Evolutionary conservation across 2,797 vertebrate genomes (phyloP).

Genomic region (Amniataba percoides): DNA sequence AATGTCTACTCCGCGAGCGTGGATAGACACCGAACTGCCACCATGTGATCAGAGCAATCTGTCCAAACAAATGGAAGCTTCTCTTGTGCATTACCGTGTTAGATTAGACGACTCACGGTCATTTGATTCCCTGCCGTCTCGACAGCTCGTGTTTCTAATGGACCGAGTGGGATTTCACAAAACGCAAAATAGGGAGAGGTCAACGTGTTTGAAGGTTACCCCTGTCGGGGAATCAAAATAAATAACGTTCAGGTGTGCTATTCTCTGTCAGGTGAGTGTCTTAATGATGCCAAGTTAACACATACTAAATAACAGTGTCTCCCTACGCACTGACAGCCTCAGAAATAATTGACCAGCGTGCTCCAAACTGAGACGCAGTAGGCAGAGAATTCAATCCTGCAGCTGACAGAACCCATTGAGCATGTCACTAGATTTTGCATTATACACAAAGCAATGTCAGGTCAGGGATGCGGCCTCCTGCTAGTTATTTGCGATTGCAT

Average conservation of each 20-base stretch:
- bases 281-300: constrained; percentile 90
- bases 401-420: constrained; percentile 89
- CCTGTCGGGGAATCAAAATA: constrained; percentile 84
- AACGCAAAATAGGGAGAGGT: constrained; percentile 79
- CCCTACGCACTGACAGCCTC: constrained; percentile 86
- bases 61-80: constrained; percentile 78
- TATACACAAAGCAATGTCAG: constrained; percentile 89
- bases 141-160: constrained; percentile 78
- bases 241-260: constrained; percentile 85
- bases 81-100: constrained; percentile 62
- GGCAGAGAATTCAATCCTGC: constrained; percentile 88
- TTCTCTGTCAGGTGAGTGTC: constrained; percentile 84
- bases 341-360: constrained; percentile 90
- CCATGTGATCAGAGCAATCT: constrained; percentile 74
- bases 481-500: constrained; percentile 86
- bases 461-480: constrained; percentile 86
- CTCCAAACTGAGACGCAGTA: constrained; percentile 87
- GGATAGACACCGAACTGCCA: constrained; percentile 57
- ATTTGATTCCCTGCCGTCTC: constrained; percentile 75
- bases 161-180: constrained; percentile 73
- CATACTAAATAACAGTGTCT: constrained; percentile 89
- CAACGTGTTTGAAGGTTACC: constrained; percentile 85
- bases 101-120: constrained; percentile 76
- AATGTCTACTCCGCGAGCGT: constrained; percentile 34
- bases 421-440: constrained; percentile 88